phyloP scores from a whole-genome alignment of 1,140 invertebrate genomes.

The Trichoplusia ni region DNA sequence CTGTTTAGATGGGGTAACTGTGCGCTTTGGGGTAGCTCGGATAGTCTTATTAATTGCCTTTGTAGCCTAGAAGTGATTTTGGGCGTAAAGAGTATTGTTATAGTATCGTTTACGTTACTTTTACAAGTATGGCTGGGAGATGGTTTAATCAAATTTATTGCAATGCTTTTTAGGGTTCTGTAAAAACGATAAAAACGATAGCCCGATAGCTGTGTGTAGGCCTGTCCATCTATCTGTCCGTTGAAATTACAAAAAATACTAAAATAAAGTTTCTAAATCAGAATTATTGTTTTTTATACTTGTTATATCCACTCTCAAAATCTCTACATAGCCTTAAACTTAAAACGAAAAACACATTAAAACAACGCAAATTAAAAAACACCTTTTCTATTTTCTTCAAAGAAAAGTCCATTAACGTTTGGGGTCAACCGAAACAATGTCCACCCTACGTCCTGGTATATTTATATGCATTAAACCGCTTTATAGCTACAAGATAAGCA shows the following conservation, averaged over 20 bases:
- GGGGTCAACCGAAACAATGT: conserved; percentile 27
- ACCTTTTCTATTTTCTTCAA: background rate
- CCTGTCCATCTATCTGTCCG: background rate
- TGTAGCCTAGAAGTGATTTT: background rate
- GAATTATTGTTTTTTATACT: too few species aligned
- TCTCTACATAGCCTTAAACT: too few species aligned
- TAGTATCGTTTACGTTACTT: too few species aligned
- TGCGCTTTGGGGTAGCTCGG: conserved; percentile 15
- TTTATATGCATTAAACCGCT: conserved; percentile 75
- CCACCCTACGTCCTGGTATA: conserved; percentile 61
- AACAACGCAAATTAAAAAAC: background rate
- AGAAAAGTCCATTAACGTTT: background rate
- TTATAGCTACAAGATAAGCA: conserved; percentile 70
- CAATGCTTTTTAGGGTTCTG: too few species aligned
- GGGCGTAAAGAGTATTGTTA: too few species aligned
- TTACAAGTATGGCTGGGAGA: too few species aligned
- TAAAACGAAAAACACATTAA: too few species aligned
- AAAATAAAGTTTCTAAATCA: too few species aligned
- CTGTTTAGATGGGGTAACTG: conserved; percentile 53
- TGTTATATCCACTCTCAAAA: too few species aligned
- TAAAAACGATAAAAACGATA: too few species aligned
- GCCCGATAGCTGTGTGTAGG: background rate
- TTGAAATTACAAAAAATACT: background rate
- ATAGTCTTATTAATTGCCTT: conserved; percentile 8
- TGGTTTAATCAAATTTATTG: too few species aligned